phyloP scores from a whole-genome alignment of 2,888 invertebrate species.

The Synanthedon andrenaeformis region DNA sequence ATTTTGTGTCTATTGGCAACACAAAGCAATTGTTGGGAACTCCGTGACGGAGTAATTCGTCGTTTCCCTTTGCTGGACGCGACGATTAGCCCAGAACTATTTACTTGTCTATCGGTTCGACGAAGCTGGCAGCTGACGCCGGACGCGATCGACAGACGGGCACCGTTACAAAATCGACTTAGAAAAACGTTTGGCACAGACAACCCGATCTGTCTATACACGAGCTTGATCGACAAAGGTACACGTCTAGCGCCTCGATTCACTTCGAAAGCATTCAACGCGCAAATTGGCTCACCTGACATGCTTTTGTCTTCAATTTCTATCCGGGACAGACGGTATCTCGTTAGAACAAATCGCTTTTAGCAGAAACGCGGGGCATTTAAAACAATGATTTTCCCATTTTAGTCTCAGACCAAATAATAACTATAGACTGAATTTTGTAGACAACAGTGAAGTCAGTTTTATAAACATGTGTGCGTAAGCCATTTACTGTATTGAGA shows the following conservation, averaged over 20 bases:
- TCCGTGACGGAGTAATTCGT: conserved; percentile 64
- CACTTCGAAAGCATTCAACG: conserved; percentile 13
- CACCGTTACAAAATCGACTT: conserved; percentile 65
- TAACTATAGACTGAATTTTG: no score
- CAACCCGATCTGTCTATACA: conserved; percentile 31
- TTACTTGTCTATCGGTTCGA: conserved; percentile 61
- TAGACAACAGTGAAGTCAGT: no score
- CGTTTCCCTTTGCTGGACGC: conserved; percentile 59
- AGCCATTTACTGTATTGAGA: no score
- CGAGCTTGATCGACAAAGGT: conserved; percentile 24
- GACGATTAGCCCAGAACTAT: conserved; percentile 67
- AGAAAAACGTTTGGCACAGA: conserved; percentile 64
- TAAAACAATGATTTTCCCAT: background rate
- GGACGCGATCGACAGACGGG: conserved; percentile 54
- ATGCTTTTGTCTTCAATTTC: conserved; percentile 19
- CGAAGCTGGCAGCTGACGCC: conserved; percentile 62
- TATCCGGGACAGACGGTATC: conserved; percentile 2
- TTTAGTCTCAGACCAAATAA: background rate
- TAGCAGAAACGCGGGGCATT: background rate
- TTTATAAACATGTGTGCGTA: no score
- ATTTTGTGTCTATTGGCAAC: conserved; percentile 37
- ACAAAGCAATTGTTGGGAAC: conserved; percentile 61
- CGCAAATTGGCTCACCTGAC: conserved; percentile 30
- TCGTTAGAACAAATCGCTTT: background rate
- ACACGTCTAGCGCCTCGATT: conserved; percentile 37